A percentile compares a stretch with the other conserved stretches of the same genome.
These are phyloP conservation scores for Zaprionus ghesquierei DNA, from an alignment of 1,140 invertebrate species.

Conservation along the genomic window DNA sequence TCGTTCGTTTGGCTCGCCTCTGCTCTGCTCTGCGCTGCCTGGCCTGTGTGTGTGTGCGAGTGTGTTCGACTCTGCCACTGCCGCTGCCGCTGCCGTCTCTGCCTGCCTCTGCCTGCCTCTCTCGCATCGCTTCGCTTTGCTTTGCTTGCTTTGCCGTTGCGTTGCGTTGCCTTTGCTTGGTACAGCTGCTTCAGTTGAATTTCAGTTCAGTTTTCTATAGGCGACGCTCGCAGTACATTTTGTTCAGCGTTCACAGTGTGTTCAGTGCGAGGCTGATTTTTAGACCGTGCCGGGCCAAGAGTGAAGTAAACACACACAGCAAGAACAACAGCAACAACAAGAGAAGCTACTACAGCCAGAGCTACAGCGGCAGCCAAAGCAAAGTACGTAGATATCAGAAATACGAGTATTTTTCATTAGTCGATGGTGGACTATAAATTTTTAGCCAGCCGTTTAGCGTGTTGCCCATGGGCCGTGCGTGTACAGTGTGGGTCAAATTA, in stretches of 20 bases:
- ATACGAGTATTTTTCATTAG: conserved; percentile 75
- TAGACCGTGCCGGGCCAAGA: conserved; percentile 50
- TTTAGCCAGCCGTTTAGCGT: conserved; percentile 45
- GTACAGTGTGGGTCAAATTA: conserved; percentile 67
- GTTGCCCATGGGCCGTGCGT: conserved; percentile 33
- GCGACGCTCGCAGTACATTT: conserved; percentile 68
- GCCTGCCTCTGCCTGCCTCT: background rate
- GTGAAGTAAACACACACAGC: conserved; percentile 41
- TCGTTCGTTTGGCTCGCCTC: conserved; percentile 40
- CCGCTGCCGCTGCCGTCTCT: background rate
- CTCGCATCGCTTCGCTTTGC: conserved; percentile 45
- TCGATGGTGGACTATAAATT: conserved; percentile 46
- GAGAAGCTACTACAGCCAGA: background rate
- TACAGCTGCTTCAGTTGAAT: conserved; percentile 81
- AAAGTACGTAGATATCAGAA: conserved; percentile 71
- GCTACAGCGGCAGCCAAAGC: conserved; percentile 34
- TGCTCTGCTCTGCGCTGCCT: conserved; percentile 43
- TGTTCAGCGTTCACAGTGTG: conserved; percentile 47
- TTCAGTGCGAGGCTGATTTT: conserved; percentile 52
- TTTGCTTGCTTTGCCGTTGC: conserved; percentile 41
- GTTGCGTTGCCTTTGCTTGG: conserved; percentile 52
- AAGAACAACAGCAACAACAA: background rate
- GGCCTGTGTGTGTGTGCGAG: background rate
- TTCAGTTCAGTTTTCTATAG: conserved; percentile 80
- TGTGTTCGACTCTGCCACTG: background rate